Base-by-base conservation (phyloP, 2,888 invertebrate species). In the Nemotelus pantherinus region DNA sequence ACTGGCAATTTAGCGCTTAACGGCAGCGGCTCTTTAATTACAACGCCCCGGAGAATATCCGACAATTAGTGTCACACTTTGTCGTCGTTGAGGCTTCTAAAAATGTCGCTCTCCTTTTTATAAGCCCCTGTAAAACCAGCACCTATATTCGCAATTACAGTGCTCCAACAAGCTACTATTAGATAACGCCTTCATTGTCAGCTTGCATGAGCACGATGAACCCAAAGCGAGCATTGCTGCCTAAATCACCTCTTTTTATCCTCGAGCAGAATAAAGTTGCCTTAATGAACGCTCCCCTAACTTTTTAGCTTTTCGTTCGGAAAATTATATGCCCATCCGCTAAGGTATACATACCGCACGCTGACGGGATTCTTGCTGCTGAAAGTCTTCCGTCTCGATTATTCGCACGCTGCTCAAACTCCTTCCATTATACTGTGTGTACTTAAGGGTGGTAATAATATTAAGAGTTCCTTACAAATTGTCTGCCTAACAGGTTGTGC, bases 381-480 rank as follows among this genome's bases (percentile, higher is more conserved):
- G 25, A 25, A 25, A 4, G 60, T 39, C 39, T 45, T 65, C 10
- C 7, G 45, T 10, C 65, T 44, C 65, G 25, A 39, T n/a, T 65
- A 39, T 58, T 58, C 25, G 25, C 4, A 5, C 10, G 25, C 25
- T 58, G 58, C 65, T 44, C 47, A 65, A 60, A 65, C 45, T 45
- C 44, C 45, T 47, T 44, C 43, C 47, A 3, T 55, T 43, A 57
- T 39, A 43, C 70, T 9, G 53, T 55, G 70, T 55, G 43, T 10
- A 44, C 55, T 71, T 71, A 55, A 71, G 57, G 70, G 70, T 71
- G 53, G 70, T 25, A 55, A 71, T 57, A 71, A 55, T 71, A 71
- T 71, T 47, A 55, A 71, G 55, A 57, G 70, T 44, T 55, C 44
- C 70, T 68, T 71, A 68, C 68, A 68, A 68, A 68, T 68, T 68